Conservation (phyloP, 2,888 invertebrate species). For the Brassicogethes aeneus region DNA sequence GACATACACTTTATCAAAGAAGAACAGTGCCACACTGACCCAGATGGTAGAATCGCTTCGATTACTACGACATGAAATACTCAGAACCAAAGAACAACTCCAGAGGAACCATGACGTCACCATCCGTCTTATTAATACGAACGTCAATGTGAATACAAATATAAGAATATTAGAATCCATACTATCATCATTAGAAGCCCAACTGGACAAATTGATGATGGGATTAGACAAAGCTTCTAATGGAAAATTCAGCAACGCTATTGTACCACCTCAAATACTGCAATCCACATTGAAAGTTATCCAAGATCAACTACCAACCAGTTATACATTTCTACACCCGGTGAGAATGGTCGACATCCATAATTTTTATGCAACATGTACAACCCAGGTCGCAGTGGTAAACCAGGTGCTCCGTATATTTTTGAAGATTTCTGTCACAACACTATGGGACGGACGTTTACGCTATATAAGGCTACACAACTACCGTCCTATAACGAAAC, state of each 20-base stretch:
- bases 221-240: neutral
- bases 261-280: neutral
- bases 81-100: too few relatives aligned
- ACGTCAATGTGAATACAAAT: too few relatives aligned
- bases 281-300: neutral
- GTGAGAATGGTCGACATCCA: neutral
- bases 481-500: neutral
- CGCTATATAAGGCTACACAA: too few relatives aligned
- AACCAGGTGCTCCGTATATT: neutral
- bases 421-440: neutral
- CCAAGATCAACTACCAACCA: neutral
- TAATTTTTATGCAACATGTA: neutral
- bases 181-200: neutral
- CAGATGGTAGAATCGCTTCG: too few relatives aligned
- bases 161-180: too few relatives aligned
- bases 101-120: too few relatives aligned
- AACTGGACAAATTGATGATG: neutral
- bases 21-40: too few relatives aligned
- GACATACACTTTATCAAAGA: too few relatives aligned
- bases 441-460: neutral
- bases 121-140: too few relatives aligned
- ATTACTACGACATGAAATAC: too few relatives aligned
- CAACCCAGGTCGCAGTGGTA: too few relatives aligned
- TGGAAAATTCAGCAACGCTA: too few relatives aligned
- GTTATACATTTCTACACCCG: neutral